Evolutionary conservation across 2,888 invertebrate genomes (phyloP).

Genomic region (Platycnemis pennipes): DNA sequence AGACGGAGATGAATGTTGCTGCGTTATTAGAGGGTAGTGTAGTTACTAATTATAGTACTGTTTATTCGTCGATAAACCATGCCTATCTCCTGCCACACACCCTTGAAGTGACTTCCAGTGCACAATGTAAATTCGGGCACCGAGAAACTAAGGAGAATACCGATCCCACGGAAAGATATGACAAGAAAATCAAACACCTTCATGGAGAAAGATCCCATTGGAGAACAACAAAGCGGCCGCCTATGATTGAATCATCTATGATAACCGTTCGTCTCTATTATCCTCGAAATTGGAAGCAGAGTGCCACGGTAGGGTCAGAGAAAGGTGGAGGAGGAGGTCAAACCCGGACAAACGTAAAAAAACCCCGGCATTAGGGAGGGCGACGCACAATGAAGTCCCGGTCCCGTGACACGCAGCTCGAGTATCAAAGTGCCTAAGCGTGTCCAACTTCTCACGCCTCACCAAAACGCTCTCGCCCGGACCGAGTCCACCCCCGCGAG

Average conservation of each 20-base stretch:
- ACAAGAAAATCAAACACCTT: too few species aligned
- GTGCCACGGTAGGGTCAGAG: not conserved
- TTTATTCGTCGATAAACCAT: too few species aligned
- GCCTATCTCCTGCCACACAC: too few species aligned
- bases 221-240: not conserved
- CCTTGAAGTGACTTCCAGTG: too few species aligned
- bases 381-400: not conserved
- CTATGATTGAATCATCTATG: not conserved
- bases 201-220: not conserved
- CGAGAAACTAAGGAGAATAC: too few species aligned
- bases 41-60: too few species aligned
- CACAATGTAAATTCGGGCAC: too few species aligned
- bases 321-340: not conserved
- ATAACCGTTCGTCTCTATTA: not conserved
- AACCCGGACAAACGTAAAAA: not conserved
- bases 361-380: not conserved
- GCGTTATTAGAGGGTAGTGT: too few species aligned
- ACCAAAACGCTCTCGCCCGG: too few species aligned
- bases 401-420: not conserved
- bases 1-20: too few species aligned
- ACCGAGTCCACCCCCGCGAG: not conserved
- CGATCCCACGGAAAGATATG: too few species aligned
- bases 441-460: too few species aligned
- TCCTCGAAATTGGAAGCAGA: not conserved
- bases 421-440: not conserved